Evolutionary conservation across 2,888 invertebrate species (phyloP).

Genomic region (Tiliacea aurago): DNA sequence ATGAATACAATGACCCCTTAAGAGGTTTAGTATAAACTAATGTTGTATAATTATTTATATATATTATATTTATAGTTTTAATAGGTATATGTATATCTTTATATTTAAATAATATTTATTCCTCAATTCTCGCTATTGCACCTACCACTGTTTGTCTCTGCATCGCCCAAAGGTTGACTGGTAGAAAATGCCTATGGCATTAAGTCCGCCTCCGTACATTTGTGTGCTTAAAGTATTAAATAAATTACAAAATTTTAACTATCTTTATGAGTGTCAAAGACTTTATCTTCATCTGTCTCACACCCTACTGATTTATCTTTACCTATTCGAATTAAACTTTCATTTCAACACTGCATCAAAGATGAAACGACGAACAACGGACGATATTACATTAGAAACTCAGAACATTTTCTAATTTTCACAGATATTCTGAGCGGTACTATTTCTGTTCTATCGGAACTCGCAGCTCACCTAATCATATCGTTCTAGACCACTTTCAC

Average conservation of each 20-base stretch:
- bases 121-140: no score
- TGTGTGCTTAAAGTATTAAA: no score
- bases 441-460: slow-evolving; percentile 39
- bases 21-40: no score
- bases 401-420: slow-evolving; percentile 49
- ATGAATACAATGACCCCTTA: no score
- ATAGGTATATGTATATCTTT: no score
- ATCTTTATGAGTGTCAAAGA: neutral
- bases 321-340: slow-evolving; percentile 36
- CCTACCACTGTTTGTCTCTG: no score
- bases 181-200: no score
- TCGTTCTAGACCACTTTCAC: slow-evolving; percentile 69
- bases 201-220: no score
- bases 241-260: neutral
- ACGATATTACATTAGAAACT: slow-evolving; percentile 27
- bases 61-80: no score
- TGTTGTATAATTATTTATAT: no score
- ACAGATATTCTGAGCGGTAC: slow-evolving; percentile 48
- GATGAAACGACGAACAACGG: neutral
- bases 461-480: slow-evolving; percentile 60
- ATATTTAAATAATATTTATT: no score
- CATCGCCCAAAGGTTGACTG: no score
- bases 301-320: slow-evolving; percentile 23
- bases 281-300: slow-evolving; percentile 1
- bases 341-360: slow-evolving; percentile 7